A percentile compares a stretch with the other conserved stretches of the same genome.
Conservation (phyloP, 2,113 vertebrate genomes). For the Bettongia penicillata region DNA sequence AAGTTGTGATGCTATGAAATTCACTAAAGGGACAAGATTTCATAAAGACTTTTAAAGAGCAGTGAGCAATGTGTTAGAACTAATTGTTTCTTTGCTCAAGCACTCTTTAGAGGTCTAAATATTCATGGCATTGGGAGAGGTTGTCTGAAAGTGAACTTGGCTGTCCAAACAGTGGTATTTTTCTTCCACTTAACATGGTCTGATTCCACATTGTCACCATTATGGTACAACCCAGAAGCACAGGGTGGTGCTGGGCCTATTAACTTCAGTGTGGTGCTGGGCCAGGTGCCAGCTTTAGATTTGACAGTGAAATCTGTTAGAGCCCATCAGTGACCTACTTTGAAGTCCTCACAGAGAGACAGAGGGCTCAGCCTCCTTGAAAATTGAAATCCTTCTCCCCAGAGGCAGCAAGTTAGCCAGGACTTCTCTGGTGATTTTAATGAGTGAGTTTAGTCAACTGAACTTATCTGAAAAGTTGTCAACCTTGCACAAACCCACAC, state of each 20-base stretch:
- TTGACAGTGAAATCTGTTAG: conserved; percentile 58
- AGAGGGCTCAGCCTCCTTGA: conserved; percentile 40
- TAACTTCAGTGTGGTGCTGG: conserved; percentile 29
- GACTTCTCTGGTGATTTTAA: no score
- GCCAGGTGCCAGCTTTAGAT: conserved; percentile 22
- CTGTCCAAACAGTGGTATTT: conserved; percentile 34
- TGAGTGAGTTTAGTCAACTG: neutral
- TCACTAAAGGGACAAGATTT: neutral
- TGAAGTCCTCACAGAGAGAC: conserved; percentile 7
- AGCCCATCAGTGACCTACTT: conserved; percentile 52
- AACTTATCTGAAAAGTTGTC: neutral
- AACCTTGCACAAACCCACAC: neutral
- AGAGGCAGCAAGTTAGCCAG: neutral
- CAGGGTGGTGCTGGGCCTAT: conserved; percentile 36
- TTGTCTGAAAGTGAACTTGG: neutral
- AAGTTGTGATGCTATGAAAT: neutral
- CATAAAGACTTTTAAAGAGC: neutral
- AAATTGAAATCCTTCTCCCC: conserved; percentile 28
- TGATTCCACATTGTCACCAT: neutral
- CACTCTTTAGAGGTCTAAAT: conserved; percentile 34
- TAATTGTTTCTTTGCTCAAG: neutral
- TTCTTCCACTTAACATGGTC: conserved; percentile 21
- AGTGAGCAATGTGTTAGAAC: neutral
- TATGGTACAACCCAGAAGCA: neutral
- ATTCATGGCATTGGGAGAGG: conserved; percentile 33